Base-by-base conservation (phyloP, 2,113 vertebrate genomes). In the Nibea coibor region DNA sequence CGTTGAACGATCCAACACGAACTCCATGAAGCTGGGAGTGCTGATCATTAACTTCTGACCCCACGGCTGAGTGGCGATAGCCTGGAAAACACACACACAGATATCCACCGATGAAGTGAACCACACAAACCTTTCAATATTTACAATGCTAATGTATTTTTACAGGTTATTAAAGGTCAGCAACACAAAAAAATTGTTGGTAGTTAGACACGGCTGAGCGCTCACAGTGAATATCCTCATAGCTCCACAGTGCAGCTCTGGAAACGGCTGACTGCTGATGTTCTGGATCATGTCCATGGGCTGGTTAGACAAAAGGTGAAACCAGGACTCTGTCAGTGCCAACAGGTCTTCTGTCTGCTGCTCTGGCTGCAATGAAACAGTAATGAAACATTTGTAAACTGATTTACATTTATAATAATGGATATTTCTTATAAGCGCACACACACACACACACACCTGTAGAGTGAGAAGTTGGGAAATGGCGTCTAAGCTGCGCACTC, bases 311-410 rank as follows among this genome's bases (percentile, higher is more conserved):
- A 99, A 74, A 75, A 95, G 93, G 0, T 82, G 77, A 91, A 99
- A 98, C 98, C 98, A 99, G 0, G 95, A 96, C 80, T 98, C 97
- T 0, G 96, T 95, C 95, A 99, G 94, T 28, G 96, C 95, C 64
- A 98, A 64, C 5, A 99, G 96, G 83, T 99, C 98, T 26, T 99
- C 98, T 0, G 97, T 99, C 90, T 99, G 97, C 68, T 98, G 94
- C 68, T 99, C 98, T 42, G 94, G 93, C 97, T 99, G 61, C 0
- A 51, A 35, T 43, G 10, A 64, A 75, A 47, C 16, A 42, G 20
- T 10, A 42, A 0, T 17, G 1, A 53, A 10, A 45, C n/a, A 63
- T 47, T 17, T 57, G 35, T 8, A 35, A 35, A 73, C 12, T 26
- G 17, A 58, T 15, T 5, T 39, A 53, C 9, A 28, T 48, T 26